Conservation (phyloP, 2,797 vertebrate species). For the Trachurus trachurus region DNA sequence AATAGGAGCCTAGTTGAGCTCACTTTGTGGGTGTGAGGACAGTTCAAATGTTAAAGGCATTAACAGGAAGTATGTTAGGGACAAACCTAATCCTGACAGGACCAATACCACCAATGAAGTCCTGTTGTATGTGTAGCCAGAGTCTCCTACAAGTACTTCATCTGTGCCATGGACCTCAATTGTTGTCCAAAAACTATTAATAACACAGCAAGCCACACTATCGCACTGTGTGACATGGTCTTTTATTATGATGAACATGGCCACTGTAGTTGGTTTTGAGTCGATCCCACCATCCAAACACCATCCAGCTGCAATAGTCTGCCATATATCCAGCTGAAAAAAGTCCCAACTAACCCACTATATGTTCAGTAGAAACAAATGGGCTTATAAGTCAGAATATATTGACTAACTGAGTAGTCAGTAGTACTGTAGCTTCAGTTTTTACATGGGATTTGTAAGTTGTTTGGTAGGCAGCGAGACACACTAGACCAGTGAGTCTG, state of each 20-base stretch:
- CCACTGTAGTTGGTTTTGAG: background rate
- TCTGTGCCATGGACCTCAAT: background rate
- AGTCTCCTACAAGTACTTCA: background rate
- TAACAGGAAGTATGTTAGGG: background rate
- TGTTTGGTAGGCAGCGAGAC: slow-evolving; percentile 1
- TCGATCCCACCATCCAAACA: background rate
- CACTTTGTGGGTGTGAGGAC: background rate
- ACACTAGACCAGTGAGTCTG: background rate
- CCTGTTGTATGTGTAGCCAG: background rate
- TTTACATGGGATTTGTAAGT: slow-evolving; percentile 11
- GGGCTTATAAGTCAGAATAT: background rate
- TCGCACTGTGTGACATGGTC: background rate
- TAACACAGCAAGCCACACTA: background rate
- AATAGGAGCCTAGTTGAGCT: slow-evolving; percentile 23
- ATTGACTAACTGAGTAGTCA: background rate
- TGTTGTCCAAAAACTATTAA: background rate
- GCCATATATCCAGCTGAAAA: background rate
- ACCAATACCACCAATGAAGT: background rate
- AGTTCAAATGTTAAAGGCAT: slow-evolving; percentile 18
- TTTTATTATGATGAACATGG: background rate
- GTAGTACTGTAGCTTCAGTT: background rate
- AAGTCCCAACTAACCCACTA: background rate
- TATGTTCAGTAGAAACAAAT: background rate
- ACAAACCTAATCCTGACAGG: background rate
- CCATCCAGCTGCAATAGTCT: background rate